Percentiles rank a stretch among this genome's conserved stretches.
Conservation (phyloP, 2,113 vertebrate species). For the Psilopsiagon aymara region DNA sequence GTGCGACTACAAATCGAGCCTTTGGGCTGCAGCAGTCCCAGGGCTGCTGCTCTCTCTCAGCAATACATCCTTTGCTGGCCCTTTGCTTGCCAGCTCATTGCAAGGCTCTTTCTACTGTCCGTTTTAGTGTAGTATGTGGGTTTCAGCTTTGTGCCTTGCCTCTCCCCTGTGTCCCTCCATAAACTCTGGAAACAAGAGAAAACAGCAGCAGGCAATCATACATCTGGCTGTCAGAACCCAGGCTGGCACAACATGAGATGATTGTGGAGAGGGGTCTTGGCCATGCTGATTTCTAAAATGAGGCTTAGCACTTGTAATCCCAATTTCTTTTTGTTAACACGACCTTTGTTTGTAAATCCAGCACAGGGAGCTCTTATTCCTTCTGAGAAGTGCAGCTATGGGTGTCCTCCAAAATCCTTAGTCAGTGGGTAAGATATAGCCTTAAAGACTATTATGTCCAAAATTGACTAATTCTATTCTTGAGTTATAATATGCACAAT, state of each 20-base stretch:
- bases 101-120: neutral
- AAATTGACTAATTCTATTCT: neutral
- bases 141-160: neutral
- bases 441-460: neutral
- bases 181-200: neutral
- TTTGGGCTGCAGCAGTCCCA: neutral
- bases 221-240: neutral
- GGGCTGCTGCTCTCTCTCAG: constrained; percentile 5
- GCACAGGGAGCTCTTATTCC: neutral
- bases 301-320: neutral
- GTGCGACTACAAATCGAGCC: neutral
- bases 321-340: neutral
- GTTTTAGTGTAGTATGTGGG: neutral
- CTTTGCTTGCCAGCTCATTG: neutral
- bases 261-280: neutral
- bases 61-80: constrained; percentile 6
- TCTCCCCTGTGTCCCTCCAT: neutral
- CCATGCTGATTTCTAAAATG: neutral
- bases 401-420: neutral
- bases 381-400: neutral
- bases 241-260: neutral
- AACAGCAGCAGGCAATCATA: neutral
- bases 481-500: neutral
- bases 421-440: neutral
- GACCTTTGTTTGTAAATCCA: neutral